Evolutionary conservation across 2,797 vertebrate species (phyloP).

Genomic region (Microchirus variegatus): DNA sequence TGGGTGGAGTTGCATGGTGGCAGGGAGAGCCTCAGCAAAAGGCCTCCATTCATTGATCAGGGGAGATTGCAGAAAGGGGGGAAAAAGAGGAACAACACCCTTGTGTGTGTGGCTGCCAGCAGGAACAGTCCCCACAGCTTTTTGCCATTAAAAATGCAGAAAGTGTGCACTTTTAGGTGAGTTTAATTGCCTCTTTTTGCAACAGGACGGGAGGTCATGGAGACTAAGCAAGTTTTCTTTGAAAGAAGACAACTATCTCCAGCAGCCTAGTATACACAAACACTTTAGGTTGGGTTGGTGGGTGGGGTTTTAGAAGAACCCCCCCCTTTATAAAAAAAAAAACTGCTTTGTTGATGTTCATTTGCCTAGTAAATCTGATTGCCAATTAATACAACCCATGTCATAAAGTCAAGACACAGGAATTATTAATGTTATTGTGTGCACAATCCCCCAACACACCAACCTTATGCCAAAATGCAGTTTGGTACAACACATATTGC

Average conservation of each 20-base stretch:
- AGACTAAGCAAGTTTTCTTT: slow-evolving; percentile 57
- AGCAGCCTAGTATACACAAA: slow-evolving; percentile 44
- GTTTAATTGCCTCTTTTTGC: slow-evolving; percentile 70
- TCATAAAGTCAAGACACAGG: slow-evolving; percentile 3
- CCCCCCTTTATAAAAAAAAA: too few relatives aligned
- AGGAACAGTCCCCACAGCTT: slow-evolving; percentile 72
- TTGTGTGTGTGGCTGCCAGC: slow-evolving; percentile 76
- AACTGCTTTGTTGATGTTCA: slow-evolving; percentile 14
- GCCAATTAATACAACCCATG: background rate
- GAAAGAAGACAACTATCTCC: slow-evolving; percentile 31
- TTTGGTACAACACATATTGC: too few relatives aligned
- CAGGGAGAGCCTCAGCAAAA: slow-evolving; percentile 74
- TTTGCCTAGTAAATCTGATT: slow-evolving; percentile 14
- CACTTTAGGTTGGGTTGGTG: slow-evolving; percentile 23
- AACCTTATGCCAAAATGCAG: too few relatives aligned
- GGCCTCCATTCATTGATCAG: slow-evolving; percentile 84
- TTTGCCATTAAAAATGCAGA: slow-evolving; percentile 75
- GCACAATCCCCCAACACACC: background rate
- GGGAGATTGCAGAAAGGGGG: slow-evolving; percentile 65
- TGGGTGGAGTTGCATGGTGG: slow-evolving; percentile 80
- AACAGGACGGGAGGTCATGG: slow-evolving; percentile 57
- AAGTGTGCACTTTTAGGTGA: slow-evolving; percentile 68
- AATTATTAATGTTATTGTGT: slow-evolving; percentile 8
- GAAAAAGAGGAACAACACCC: slow-evolving; percentile 75
- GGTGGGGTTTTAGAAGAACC: slow-evolving; percentile 35